These are phyloP conservation scores for Macropus fuliginosus DNA, from an alignment of 2,797 vertebrate species.

Conservation along the genomic window DNA sequence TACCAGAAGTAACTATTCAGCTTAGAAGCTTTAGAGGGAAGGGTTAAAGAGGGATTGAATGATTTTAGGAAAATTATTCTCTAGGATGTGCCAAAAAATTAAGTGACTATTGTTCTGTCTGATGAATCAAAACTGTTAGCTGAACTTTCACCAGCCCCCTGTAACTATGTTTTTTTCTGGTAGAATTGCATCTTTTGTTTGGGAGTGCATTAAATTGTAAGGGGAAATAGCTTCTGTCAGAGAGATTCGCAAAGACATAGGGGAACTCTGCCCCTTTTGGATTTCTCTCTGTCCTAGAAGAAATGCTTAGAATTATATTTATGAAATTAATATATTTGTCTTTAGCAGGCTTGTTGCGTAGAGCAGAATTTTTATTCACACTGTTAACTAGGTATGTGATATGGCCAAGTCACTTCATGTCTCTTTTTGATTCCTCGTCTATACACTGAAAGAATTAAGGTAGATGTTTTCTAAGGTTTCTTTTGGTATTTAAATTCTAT, in stretches of 20 bases:
- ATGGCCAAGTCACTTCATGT: not conserved
- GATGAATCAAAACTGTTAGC: not conserved
- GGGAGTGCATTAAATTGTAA: not conserved
- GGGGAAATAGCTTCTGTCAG: not conserved
- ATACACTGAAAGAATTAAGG: not conserved
- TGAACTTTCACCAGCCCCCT: not conserved
- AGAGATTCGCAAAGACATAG: not conserved
- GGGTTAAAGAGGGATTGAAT: not conserved
- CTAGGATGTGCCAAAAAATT: not conserved
- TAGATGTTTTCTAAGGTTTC: not conserved
- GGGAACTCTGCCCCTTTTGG: not conserved
- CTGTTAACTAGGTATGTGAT: not conserved
- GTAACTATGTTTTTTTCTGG: not conserved
- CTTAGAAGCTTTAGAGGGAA: not conserved
- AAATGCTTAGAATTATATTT: not conserved
- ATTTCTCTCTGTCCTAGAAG: not conserved
- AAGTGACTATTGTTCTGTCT: not conserved
- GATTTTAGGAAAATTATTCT: not conserved
- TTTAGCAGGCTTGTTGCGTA: not conserved
- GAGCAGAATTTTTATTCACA: not conserved
- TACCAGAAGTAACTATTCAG: not conserved
- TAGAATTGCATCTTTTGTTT: not conserved
- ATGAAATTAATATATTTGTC: not conserved
- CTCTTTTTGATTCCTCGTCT: not conserved
- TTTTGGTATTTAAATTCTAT: constrained; percentile 25